These are phyloP conservation scores for Crotalus horridus DNA, from an alignment of 2,113 vertebrate species.

Conservation along the genomic window DNA sequence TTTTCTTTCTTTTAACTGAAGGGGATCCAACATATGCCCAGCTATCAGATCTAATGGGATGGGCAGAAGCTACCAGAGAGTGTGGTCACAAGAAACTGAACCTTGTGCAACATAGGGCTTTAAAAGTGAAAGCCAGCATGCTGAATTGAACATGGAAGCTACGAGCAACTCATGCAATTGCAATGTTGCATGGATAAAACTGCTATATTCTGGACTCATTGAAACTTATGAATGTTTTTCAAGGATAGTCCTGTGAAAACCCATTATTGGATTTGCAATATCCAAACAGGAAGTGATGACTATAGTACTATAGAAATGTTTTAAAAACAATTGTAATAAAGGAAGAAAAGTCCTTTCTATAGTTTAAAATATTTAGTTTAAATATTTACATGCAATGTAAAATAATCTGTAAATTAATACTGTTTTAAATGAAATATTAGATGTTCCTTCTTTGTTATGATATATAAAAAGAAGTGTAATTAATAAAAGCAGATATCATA, in stretches of 20 bases:
- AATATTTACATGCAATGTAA: neutral
- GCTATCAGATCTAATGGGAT: neutral
- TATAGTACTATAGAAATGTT: too few relatives aligned
- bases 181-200: neutral
- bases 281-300: neutral
- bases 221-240: neutral
- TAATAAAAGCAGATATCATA: neutral
- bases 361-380: neutral
- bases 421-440: neutral
- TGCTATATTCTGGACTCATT: neutral
- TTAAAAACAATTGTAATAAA: neutral
- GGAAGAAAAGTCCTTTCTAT: neutral
- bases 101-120: neutral
- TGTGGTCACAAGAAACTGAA: neutral
- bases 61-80: neutral
- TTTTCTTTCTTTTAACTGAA: neutral
- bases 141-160: neutral
- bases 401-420: neutral
- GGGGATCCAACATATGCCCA: too few relatives aligned
- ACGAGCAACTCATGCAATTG: neutral
- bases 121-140: neutral
- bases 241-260: neutral
- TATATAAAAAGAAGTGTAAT: neutral
- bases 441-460: too few relatives aligned
- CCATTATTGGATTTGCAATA: neutral